Evolutionary conservation across 2,888 invertebrate genomes (phyloP).

Genomic region (Tinea trinotella): DNA sequence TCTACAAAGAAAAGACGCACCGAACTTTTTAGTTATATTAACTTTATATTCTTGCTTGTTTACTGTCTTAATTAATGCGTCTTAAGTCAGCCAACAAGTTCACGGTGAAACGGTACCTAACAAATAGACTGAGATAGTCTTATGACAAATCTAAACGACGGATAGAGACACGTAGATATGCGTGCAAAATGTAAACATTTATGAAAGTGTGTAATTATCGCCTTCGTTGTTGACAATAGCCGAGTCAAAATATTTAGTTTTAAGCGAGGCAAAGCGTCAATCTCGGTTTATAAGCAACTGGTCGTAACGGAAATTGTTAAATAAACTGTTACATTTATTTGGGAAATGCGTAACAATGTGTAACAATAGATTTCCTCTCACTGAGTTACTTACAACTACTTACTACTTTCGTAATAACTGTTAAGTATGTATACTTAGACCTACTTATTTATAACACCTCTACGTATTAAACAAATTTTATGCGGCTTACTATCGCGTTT

Average conservation of each 20-base stretch:
- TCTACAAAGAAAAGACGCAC: no score
- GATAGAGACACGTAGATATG: not conserved
- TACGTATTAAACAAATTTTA: no score
- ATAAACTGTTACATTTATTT: slow-evolving; percentile 7
- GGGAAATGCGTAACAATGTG: not conserved
- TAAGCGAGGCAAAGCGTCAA: not conserved
- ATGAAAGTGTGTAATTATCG: slow-evolving; percentile 14
- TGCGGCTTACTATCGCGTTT: no score
- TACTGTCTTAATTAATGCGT: no score
- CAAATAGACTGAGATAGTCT: not conserved
- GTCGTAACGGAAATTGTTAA: not conserved
- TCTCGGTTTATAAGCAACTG: slow-evolving; percentile 2
- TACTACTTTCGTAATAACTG: no score
- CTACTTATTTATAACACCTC: no score
- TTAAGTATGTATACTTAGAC: no score
- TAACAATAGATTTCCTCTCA: not conserved
- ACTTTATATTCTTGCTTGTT: no score
- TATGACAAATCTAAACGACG: not conserved
- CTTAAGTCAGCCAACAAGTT: no score
- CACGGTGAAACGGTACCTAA: slow-evolving; percentile 2
- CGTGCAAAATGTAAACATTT: slow-evolving; percentile 13
- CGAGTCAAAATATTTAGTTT: slow-evolving; percentile 9
- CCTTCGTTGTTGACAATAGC: slow-evolving; percentile 1
- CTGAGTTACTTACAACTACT: no score
- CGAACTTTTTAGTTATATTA: no score